These are phyloP conservation scores for Platygyra sinensis DNA, from an alignment of 64 coral and sea anemone genomes.

Conservation along the genomic window DNA sequence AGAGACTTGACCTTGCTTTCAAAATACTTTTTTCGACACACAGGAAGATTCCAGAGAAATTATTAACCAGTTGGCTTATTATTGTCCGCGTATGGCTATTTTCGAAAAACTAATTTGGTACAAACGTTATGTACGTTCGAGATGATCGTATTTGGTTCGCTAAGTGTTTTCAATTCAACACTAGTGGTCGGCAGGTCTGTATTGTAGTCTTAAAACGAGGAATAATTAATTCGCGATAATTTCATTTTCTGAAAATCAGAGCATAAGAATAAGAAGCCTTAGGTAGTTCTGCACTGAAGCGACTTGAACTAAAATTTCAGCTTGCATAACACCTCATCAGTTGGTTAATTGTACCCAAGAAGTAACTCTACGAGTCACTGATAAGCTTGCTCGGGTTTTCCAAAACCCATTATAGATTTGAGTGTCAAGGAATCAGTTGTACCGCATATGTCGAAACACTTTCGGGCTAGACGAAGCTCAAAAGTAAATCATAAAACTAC, in stretches of 20 bases:
- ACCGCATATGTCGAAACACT: not conserved
- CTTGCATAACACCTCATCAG: not conserved
- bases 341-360: not conserved
- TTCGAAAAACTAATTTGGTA: not conserved
- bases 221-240: not conserved
- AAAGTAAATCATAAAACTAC: not conserved
- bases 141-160: not conserved
- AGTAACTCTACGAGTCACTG: not conserved
- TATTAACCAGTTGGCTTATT: not conserved
- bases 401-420: not conserved
- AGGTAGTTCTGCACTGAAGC: not conserved
- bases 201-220: not conserved
- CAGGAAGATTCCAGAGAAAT: not conserved
- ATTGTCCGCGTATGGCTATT: not conserved
- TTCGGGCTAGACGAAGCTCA: not conserved
- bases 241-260: not conserved
- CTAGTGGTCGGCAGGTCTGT: not conserved
- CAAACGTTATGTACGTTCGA: not conserved
- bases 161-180: constrained; percentile 12
- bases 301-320: not conserved
- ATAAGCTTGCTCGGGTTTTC: not conserved
- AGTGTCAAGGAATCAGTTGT: not conserved
- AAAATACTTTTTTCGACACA: not conserved
- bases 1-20: not conserved
- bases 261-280: not conserved